A percentile compares a stretch with the other conserved stretches of the same genome.
phyloP scores from a whole-genome alignment of 2,888 invertebrate species.

The Lottia gigantea region DNA sequence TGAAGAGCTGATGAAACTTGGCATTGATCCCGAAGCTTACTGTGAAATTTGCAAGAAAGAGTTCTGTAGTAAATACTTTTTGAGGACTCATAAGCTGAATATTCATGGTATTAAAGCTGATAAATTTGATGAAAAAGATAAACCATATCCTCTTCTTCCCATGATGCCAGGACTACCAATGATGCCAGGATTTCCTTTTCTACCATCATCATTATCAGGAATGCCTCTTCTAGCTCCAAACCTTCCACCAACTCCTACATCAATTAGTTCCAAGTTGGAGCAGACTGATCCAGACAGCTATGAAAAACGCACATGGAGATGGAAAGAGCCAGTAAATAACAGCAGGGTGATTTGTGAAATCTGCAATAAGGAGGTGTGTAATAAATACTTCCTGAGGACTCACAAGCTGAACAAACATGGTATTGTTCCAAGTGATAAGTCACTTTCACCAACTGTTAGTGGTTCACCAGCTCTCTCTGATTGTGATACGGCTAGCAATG shows the following conservation, averaged over 20 bases:
- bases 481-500: constrained; percentile 54
- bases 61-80: constrained; percentile 96
- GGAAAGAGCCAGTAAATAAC: constrained; percentile 64
- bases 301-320: constrained; percentile 54
- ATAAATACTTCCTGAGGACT: constrained; percentile 68
- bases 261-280: background rate
- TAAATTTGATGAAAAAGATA: constrained; percentile 28
- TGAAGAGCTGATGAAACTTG: constrained; percentile 64
- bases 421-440: constrained; percentile 57
- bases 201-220: constrained; percentile 12
- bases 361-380: constrained; percentile 68
- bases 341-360: constrained; percentile 65
- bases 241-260: background rate
- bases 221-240: background rate
- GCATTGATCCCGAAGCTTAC: constrained; percentile 68
- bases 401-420: constrained; percentile 68
- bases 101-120: constrained; percentile 88
- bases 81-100: constrained; percentile 97
- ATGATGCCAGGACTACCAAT: constrained; percentile 13
- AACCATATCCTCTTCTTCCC: background rate
- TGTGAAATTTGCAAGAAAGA: constrained; percentile 90
- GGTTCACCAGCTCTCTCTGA: constrained; percentile 53
- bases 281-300: constrained; percentile 34
- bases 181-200: constrained; percentile 15
- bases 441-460: constrained; percentile 43